These are phyloP conservation scores for Pao palembangensis DNA, from an alignment of 2,113 vertebrate genomes.

Conservation along the genomic window DNA sequence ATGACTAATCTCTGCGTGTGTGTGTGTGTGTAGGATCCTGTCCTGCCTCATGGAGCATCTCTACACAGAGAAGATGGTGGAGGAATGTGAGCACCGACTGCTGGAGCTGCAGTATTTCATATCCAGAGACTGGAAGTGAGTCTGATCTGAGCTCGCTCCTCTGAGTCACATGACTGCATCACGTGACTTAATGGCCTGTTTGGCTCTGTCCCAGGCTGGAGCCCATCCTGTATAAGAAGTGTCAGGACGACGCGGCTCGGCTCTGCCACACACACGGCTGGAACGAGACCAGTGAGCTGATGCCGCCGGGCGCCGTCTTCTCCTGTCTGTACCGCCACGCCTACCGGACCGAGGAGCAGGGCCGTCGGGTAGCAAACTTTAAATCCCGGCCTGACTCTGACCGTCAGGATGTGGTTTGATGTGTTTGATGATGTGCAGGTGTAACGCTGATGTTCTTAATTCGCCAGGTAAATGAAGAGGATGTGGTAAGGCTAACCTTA, in stretches of 20 bases:
- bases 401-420: too few relatives aligned
- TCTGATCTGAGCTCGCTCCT: not conserved
- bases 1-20: not conserved
- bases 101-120: constrained; percentile 96
- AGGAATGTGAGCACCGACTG: constrained; percentile 89
- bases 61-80: constrained; percentile 97
- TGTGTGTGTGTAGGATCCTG: constrained; percentile 80
- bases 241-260: constrained; percentile 89
- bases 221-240: constrained; percentile 89
- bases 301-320: constrained; percentile 90
- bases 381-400: too few relatives aligned
- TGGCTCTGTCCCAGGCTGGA: constrained; percentile 76
- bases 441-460: constrained; percentile 30
- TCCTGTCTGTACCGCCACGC: constrained; percentile 94
- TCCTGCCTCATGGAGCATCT: constrained; percentile 96
- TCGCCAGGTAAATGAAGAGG: constrained; percentile 21
- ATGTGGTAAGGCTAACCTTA: constrained; percentile 30
- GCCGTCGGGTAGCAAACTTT: constrained; percentile 79
- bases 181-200: not conserved
- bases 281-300: constrained; percentile 92
- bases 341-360: constrained; percentile 91
- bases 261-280: constrained; percentile 91
- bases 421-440: not conserved
- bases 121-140: constrained; percentile 97
- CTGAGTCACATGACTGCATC: not conserved